A percentile compares a stretch with the other conserved stretches of the same genome.
Conservation (phyloP, 1,140 invertebrate genomes). For the Cydia strobilella region DNA sequence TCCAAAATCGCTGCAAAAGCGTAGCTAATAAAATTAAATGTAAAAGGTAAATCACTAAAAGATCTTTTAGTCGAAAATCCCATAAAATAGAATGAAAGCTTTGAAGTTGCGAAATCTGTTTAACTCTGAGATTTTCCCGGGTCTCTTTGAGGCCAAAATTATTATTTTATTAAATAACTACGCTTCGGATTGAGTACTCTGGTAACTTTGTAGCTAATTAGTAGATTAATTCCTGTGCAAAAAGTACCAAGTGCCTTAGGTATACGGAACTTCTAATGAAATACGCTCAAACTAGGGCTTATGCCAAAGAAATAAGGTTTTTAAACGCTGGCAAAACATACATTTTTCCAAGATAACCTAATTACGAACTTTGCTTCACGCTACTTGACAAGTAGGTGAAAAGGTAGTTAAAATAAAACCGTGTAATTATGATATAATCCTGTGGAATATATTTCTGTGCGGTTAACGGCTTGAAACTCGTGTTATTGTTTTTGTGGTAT, state of each 20-base stretch:
- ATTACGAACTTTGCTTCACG: not conserved
- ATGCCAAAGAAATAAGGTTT: not conserved
- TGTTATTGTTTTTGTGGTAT: conserved; percentile 16
- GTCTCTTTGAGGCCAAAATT: conserved; percentile 29
- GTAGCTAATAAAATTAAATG: conserved; percentile 28
- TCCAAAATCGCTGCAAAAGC: not conserved
- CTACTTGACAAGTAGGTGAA: conserved; percentile 28
- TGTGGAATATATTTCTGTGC: conserved; percentile 2
- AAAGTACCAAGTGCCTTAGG: not conserved
- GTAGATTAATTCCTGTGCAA: conserved; percentile 15
- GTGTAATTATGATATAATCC: conserved; percentile 12
- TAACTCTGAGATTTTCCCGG: conserved; percentile 41
- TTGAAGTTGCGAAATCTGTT: conserved; percentile 51
- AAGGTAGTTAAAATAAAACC: conserved; percentile 7
- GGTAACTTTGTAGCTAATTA: conserved; percentile 25
- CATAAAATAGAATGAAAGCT: conserved; percentile 48
- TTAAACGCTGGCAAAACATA: not conserved
- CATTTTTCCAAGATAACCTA: conserved; percentile 5
- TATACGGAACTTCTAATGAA: not conserved
- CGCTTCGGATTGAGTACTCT: conserved; percentile 1
- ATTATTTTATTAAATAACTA: conserved; percentile 32
- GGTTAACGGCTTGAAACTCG: conserved; percentile 3
- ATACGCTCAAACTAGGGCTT: not conserved
- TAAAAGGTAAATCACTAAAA: conserved; percentile 39
- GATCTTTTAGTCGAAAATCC: conserved; percentile 43